Base-by-base conservation (phyloP, 2,888 invertebrate genomes). In the Heteromurus nitidus region DNA sequence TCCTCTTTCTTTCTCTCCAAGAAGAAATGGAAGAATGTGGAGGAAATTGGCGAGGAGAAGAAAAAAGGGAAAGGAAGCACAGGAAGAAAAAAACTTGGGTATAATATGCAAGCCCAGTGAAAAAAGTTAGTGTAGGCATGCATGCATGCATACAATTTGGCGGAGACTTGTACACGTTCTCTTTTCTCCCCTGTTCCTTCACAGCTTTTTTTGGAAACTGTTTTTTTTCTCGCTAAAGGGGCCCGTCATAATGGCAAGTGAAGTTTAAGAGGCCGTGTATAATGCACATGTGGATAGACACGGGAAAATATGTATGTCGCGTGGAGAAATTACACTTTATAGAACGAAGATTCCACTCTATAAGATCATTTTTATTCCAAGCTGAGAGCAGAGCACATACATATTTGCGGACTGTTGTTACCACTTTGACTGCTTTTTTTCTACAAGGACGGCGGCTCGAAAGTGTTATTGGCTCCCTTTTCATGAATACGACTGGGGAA, bases 41-140 rank as follows among this genome's bases (percentile, higher is more conserved):
- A 77, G 77, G 69, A 77, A 77, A 77, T 77, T 77, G 77, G 77
- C 77, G 62, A 69, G 53, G 31, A 62, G 64, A 47, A 58, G 28
- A 30, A 75, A 69, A 50, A 50, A 50, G 20, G 31, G 22, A 58
- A 26, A 30, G 42, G 50, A 69, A 26, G 44, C 31, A 30, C 2
- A 22, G 22, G 55, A 13, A 36, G 28, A 47, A 44, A 53, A 53
- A 60, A 60, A 60, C 24, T 31, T 18, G 30, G 13, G 24, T 30
- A 30, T 68, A 26, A 31, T 60, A 72, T 72, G 60, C 28, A 22
- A 60, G 18, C 31, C 16, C 18, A 30, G 22, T 16, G n/a, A 30
- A 47, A n/a, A 47, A 47, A 47, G 47, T 47, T 47, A 11, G 47
- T 3, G 55, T 3, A 60, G 30, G 31, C 60, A 60, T 30, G 58